Percentiles rank a stretch among this genome's conserved stretches.
These are phyloP conservation scores for Metalampra italica DNA, from an alignment of 2,888 invertebrate species.

Conservation along the genomic window DNA sequence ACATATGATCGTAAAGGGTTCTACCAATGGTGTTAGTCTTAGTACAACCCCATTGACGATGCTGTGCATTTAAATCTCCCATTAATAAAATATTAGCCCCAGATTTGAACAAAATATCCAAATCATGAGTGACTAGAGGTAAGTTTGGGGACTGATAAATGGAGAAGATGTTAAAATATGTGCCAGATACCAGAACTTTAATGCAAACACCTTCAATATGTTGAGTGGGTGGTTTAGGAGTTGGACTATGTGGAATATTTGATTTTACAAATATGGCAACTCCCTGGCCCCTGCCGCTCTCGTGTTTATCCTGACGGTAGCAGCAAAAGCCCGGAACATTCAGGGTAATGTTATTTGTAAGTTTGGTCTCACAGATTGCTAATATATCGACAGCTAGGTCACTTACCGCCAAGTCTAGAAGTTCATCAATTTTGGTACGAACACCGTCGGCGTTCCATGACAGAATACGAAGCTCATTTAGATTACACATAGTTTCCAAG, in stretches of 20 bases:
- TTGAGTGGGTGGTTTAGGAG: background rate
- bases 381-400: slow-evolving; percentile 3
- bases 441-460: slow-evolving; percentile 12
- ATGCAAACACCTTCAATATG: slow-evolving; percentile 1
- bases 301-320: background rate
- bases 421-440: background rate
- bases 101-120: slow-evolving; percentile 1
- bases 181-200: background rate
- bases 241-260: background rate
- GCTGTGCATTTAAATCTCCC: slow-evolving; percentile 10
- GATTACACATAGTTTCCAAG: slow-evolving; percentile 11
- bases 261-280: slow-evolving; percentile 1
- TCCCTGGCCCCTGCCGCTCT: slow-evolving; percentile 4
- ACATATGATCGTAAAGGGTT: slow-evolving; percentile 2
- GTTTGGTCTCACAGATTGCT: slow-evolving; percentile 4
- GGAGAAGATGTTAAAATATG: background rate
- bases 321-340: background rate
- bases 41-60: slow-evolving; percentile 1
- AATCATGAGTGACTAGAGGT: background rate
- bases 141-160: slow-evolving; percentile 12
- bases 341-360: background rate
- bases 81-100: slow-evolving; percentile 5
- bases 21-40: slow-evolving; percentile 1
- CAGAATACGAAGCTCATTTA: slow-evolving; percentile 1
- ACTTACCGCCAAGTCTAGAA: background rate